These are phyloP conservation scores for Synergus umbraculus DNA, from an alignment of 2,888 invertebrate species.

Conservation along the genomic window DNA sequence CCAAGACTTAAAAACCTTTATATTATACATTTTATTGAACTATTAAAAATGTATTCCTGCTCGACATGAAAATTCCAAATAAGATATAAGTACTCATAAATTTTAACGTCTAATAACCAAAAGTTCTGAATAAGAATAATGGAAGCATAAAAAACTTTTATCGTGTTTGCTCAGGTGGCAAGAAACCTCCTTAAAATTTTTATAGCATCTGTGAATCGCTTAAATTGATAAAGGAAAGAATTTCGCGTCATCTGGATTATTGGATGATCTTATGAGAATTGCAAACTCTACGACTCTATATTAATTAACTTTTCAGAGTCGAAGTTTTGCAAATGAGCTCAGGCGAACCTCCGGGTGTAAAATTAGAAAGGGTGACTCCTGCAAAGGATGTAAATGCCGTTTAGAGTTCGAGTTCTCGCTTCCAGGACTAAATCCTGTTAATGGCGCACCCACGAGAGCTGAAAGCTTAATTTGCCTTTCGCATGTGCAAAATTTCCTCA, in stretches of 20 bases:
- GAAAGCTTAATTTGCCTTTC: constrained; percentile 29
- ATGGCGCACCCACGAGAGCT: constrained; percentile 29
- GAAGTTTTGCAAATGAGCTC: constrained; percentile 17
- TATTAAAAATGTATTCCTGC: neutral
- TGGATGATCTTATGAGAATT: neutral
- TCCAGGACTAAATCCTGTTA: constrained; percentile 27
- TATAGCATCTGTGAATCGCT: neutral
- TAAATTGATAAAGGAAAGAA: neutral
- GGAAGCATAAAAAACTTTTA: neutral
- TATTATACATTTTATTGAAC: neutral
- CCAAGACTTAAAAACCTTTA: neutral
- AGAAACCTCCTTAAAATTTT: neutral
- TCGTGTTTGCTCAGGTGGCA: neutral
- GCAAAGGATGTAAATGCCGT: constrained; percentile 33
- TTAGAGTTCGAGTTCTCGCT: constrained; percentile 18
- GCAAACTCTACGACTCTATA: neutral
- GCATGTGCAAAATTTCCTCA: constrained; percentile 25
- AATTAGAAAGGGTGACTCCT: constrained; percentile 27
- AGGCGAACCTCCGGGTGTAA: constrained; percentile 1
- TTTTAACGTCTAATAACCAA: neutral
- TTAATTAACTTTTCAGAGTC: constrained; percentile 15
- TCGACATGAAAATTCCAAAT: neutral
- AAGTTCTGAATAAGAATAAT: neutral
- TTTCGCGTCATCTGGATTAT: neutral
- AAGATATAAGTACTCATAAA: neutral